Percentiles rank a stretch among this genome's conserved stretches.
phyloP scores from a whole-genome alignment of 2,113 vertebrate genomes.

The Brachirus orientalis region DNA sequence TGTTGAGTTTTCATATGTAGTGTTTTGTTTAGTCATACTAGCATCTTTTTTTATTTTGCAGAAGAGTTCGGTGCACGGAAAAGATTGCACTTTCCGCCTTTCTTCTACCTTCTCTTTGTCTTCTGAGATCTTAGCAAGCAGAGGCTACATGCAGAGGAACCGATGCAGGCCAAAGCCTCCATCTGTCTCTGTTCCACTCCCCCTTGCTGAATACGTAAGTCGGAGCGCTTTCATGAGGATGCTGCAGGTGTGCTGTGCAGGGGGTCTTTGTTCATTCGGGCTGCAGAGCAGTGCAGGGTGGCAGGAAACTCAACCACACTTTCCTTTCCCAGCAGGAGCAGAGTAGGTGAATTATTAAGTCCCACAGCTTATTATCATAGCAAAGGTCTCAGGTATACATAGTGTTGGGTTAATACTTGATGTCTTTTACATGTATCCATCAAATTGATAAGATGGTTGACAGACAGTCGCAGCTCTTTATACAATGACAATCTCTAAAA shows the following conservation, averaged over 20 bases:
- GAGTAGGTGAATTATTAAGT: constrained; percentile 12
- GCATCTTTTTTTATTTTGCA: background rate
- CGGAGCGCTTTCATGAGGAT: constrained; percentile 21
- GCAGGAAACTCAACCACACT: constrained; percentile 22
- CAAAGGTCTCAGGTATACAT: constrained; percentile 11
- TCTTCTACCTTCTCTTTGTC: constrained; percentile 5
- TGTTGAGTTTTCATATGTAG: background rate
- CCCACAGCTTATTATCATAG: constrained; percentile 10
- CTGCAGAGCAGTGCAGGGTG: constrained; percentile 30
- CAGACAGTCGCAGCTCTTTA: background rate
- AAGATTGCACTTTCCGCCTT: background rate
- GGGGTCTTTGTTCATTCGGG: constrained; percentile 26
- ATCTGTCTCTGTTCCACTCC: background rate
- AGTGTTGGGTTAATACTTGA: background rate
- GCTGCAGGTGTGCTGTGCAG: constrained; percentile 23
- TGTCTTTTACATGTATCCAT: background rate
- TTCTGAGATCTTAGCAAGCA: constrained; percentile 18
- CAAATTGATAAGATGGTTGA: no score
- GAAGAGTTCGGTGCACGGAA: constrained; percentile 4
- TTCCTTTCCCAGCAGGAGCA: constrained; percentile 25
- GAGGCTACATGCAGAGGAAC: constrained; percentile 12
- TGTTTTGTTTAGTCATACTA: constrained; percentile 17
- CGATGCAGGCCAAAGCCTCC: constrained; percentile 15
- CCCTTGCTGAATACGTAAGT: constrained; percentile 18
- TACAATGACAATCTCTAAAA: no score